A percentile compares a stretch with the other conserved stretches of the same genome.
phyloP scores from a whole-genome alignment of 1,140 invertebrate genomes.

The Drosophila nigromelanica region DNA sequence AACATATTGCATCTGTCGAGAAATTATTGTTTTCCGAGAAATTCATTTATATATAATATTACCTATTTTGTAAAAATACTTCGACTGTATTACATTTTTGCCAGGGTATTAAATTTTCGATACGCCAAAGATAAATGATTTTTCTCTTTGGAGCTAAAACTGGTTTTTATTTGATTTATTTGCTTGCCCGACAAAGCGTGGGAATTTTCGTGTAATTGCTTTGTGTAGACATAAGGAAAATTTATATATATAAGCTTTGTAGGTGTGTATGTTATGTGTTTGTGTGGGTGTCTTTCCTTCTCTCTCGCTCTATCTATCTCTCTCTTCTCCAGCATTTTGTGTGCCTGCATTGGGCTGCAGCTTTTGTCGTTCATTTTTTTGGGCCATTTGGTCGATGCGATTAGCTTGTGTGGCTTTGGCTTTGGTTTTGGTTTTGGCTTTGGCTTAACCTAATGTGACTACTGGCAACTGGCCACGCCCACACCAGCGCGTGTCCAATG shows the following conservation, averaged over 20 bases:
- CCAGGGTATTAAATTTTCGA: neutral
- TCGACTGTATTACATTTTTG: too few species aligned
- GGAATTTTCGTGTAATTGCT: slow-evolving; percentile 69
- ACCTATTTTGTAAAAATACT: too few species aligned
- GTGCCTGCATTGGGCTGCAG: slow-evolving; percentile 72
- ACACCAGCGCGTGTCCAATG: slow-evolving; percentile 12
- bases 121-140: neutral
- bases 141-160: neutral
- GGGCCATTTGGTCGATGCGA: slow-evolving; percentile 73
- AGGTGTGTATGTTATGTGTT: neutral
- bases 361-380: slow-evolving; percentile 75
- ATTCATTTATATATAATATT: too few species aligned
- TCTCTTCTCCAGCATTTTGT: neutral
- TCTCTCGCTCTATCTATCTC: neutral
- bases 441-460: slow-evolving; percentile 22
- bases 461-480: slow-evolving; percentile 35
- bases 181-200: slow-evolving; percentile 50
- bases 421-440: slow-evolving; percentile 26
- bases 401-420: slow-evolving; percentile 57
- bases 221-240: slow-evolving; percentile 56
- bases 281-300: neutral
- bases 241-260: slow-evolving; percentile 55
- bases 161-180: slow-evolving; percentile 65
- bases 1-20: too few species aligned
- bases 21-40: too few species aligned